phyloP scores from a whole-genome alignment of 2,797 vertebrate genomes.

The Xenopus petersii region DNA sequence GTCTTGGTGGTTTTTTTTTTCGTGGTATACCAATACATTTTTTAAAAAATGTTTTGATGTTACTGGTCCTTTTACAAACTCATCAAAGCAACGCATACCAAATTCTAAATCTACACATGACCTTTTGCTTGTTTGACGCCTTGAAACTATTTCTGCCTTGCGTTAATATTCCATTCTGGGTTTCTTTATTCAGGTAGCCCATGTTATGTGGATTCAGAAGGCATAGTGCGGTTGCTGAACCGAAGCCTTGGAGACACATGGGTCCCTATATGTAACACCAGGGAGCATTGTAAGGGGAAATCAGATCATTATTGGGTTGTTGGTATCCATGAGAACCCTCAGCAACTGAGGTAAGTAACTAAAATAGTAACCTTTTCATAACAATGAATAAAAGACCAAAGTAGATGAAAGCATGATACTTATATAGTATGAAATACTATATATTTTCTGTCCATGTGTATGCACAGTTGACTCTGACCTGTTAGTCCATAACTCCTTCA shows the following conservation, averaged over 20 bases:
- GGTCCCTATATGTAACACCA: constrained; percentile 84
- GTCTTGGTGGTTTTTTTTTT: no score
- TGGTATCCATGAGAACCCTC: constrained; percentile 87
- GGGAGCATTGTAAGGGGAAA: constrained; percentile 87
- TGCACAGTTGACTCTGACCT: no score
- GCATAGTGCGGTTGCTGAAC: constrained; percentile 84
- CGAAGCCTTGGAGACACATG: constrained; percentile 83
- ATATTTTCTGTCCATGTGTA: no score
- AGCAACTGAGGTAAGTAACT: constrained; percentile 84
- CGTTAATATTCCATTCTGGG: not conserved
- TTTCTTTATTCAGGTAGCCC: constrained; percentile 75
- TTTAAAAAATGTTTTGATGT: no score
- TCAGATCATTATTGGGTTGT: constrained; percentile 95
- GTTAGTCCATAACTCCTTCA: no score
- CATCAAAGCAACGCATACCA: no score
- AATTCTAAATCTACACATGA: not conserved
- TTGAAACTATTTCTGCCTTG: not conserved
- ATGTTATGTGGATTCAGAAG: constrained; percentile 84
- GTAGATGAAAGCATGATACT: no score
- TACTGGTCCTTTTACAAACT: no score
- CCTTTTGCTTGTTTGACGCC: not conserved
- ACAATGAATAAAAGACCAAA: no score
- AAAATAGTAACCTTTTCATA: no score
- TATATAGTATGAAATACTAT: no score
- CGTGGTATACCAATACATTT: no score